Conservation (phyloP, 1,140 invertebrate genomes). For the Ceratina calcarata region DNA sequence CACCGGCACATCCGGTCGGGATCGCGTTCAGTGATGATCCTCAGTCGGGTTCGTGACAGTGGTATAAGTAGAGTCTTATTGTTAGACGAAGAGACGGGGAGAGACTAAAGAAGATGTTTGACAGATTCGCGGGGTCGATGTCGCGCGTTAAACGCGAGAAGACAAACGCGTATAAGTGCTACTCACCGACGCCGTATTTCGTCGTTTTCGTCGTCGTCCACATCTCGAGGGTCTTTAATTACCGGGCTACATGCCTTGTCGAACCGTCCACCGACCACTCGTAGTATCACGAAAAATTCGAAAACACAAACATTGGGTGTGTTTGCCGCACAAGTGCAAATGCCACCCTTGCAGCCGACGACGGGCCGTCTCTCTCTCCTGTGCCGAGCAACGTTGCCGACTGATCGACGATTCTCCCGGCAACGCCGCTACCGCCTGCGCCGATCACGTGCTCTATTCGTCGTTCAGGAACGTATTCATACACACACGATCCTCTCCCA, state of each 20-base stretch:
- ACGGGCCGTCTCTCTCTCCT: slow-evolving; percentile 18
- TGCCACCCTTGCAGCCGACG: slow-evolving; percentile 54
- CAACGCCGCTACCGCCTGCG: slow-evolving; percentile 54
- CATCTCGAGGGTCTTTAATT: slow-evolving; percentile 73
- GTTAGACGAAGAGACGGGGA: too few species aligned
- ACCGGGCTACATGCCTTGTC: slow-evolving; percentile 59
- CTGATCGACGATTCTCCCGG: slow-evolving; percentile 43
- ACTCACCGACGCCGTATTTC: slow-evolving; percentile 85
- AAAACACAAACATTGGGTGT: slow-evolving; percentile 79
- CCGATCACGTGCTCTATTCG: slow-evolving; percentile 41
- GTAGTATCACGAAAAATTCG: slow-evolving; percentile 67
- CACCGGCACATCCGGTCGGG: neutral
- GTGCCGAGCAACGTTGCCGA: slow-evolving; percentile 67
- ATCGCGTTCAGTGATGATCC: neutral
- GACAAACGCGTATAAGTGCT: slow-evolving; percentile 19
- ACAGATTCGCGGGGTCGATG: slow-evolving; percentile 48
- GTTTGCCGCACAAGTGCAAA: slow-evolving; percentile 70
- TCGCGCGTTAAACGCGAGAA: slow-evolving; percentile 26
- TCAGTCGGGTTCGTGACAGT: neutral
- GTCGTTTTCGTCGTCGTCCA: slow-evolving; percentile 84
- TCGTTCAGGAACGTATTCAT: slow-evolving; percentile 4
- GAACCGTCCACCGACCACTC: slow-evolving; percentile 39
- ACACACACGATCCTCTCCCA: too few species aligned
- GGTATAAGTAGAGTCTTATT: too few species aligned
- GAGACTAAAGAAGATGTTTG: slow-evolving; percentile 28